Percentiles rank a stretch among this genome's conserved stretches.
These are phyloP conservation scores for Fopius arisanus DNA, from an alignment of 1,140 invertebrate species.

Conservation along the genomic window DNA sequence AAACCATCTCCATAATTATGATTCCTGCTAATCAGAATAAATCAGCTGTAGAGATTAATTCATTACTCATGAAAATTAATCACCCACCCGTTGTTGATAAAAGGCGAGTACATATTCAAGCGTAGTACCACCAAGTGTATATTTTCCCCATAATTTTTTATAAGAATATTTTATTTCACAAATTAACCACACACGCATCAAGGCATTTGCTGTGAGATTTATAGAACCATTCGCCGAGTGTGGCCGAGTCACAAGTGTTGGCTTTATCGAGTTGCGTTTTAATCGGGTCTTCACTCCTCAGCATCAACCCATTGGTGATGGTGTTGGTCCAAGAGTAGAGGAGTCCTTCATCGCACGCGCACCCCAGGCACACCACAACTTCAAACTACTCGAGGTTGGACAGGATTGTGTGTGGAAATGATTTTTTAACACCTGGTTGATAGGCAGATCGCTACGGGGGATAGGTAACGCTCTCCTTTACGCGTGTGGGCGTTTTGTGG, in stretches of 20 bases:
- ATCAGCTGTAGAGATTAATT: neutral
- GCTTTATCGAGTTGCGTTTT: constrained; percentile 15
- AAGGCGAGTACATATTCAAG: neutral
- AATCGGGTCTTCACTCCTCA: neutral
- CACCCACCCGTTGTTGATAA: neutral
- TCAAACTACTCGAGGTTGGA: neutral
- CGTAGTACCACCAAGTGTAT: neutral
- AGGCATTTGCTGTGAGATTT: neutral
- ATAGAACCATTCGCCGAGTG: neutral
- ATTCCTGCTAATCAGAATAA: neutral
- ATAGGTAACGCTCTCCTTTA: constrained; percentile 44
- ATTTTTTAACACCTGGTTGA: constrained; percentile 51
- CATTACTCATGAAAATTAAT: constrained; percentile 9
- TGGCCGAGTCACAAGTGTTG: constrained; percentile 8
- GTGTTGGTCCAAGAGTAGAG: neutral
- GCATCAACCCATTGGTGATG: neutral
- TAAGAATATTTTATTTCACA: neutral
- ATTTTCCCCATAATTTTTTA: neutral
- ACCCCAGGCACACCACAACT: neutral
- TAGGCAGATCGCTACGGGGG: constrained; percentile 57
- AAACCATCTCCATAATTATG: neutral
- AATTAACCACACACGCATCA: neutral
- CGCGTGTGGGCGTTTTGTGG: constrained; percentile 52
- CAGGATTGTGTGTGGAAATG: constrained; percentile 3
- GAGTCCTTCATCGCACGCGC: neutral